Base-by-base conservation (phyloP, 1,140 invertebrate genomes). In the Streblospio benedicti region DNA sequence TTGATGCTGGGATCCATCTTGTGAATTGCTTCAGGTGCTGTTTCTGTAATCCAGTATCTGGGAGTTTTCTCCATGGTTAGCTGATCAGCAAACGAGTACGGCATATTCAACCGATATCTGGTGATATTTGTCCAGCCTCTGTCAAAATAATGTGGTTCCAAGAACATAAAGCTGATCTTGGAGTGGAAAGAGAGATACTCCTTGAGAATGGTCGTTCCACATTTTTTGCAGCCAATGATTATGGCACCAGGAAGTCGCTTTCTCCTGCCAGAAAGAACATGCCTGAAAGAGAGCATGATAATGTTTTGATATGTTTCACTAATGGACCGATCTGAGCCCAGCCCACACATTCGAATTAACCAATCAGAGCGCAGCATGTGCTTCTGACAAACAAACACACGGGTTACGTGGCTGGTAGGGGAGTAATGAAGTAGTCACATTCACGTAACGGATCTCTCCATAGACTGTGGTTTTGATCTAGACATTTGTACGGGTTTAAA, bases 1-100 rank as follows among this genome's bases (percentile, higher is more conserved):
- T 87, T 88, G 38, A 53, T 45, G 14, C 18, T 38, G 33, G 31
- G 32, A 23, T 45, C 28, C 60, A 62, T 57, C 16, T 20, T 3
- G 12, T 1, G 47, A 23, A 62, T 58, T 16, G 43, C 44, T 12
- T 41, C 49, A 9, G 60, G 60, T 12, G 45, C 55, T 14, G 27
- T 32, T 16, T 16, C 35, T n/a, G 44, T 59, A 1, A 76, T 70
- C 64, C 81, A 81, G 66, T 82, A 82, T 9, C 71, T 72, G 12
- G 81, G 81, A 4, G 77, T 79, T 67, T 82, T 82, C 61, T 82
- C 81, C 28, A 81, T 73, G 0, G 79, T 81, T 9, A 82, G 65
- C 62, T 77, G 74, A 52, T 69, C 62, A 16, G 59, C 57, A 43
- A 58, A 68, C 12, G 73, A 70, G 2, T 44, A 61, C 16, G 74